Evolutionary conservation across 2,113 vertebrate species (phyloP).

Genomic region (Tichodroma muraria): DNA sequence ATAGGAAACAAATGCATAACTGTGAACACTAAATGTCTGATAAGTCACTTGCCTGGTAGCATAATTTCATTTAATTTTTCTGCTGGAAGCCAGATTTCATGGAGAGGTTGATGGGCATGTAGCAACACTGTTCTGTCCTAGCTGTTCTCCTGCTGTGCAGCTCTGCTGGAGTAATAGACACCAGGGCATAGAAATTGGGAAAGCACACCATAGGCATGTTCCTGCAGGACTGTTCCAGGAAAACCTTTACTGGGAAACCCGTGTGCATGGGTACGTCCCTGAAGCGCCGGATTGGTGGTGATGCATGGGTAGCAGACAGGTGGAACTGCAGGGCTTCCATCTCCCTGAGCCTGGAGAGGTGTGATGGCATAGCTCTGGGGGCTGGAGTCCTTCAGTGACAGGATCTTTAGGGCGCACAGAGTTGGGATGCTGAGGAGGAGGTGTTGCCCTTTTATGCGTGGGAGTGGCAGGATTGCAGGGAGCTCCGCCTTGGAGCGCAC

Average conservation of each 20-base stretch:
- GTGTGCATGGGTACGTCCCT: rapidly evolving
- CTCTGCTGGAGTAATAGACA: background rate
- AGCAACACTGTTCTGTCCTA: background rate
- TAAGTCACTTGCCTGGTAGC: background rate
- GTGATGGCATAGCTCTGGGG: background rate
- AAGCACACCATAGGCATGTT: rapidly evolving
- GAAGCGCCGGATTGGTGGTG: too few species aligned
- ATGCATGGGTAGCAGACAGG: background rate
- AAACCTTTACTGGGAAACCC: background rate
- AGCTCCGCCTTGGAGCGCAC: background rate
- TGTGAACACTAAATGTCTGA: background rate
- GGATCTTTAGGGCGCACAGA: background rate
- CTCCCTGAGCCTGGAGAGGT: background rate
- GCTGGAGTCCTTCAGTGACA: background rate
- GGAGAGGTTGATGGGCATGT: background rate
- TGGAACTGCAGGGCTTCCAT: rapidly evolving
- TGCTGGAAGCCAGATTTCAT: background rate
- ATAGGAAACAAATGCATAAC: background rate
- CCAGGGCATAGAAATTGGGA: rapidly evolving
- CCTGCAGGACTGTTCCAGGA: background rate
- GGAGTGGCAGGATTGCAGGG: background rate
- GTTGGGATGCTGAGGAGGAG: background rate
- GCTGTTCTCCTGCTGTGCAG: background rate
- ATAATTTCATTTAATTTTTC: background rate
- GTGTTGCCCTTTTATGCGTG: background rate